These are phyloP conservation scores for Polyploca ridens DNA, from an alignment of 2,888 invertebrate genomes.

Conservation along the genomic window DNA sequence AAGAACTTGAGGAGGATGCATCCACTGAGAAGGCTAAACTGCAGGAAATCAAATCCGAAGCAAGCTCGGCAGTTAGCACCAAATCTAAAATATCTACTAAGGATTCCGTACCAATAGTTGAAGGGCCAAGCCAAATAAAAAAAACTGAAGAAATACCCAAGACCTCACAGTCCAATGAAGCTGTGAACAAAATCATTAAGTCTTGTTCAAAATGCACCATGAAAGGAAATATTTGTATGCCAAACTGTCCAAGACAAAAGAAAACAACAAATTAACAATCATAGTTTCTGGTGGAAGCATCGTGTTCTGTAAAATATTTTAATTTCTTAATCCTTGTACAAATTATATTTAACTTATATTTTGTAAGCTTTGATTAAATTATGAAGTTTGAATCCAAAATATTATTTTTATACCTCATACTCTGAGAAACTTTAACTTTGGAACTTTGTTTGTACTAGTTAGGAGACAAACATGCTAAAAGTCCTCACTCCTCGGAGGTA, in stretches of 20 bases:
- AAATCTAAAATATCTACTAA: not conserved
- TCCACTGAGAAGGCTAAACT: not conserved
- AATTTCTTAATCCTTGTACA: not conserved
- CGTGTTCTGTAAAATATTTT: not conserved
- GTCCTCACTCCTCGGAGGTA: too few species aligned
- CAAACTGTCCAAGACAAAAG: constrained; percentile 48
- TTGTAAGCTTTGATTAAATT: not conserved
- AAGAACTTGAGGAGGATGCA: not conserved
- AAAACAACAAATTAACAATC: constrained; percentile 19
- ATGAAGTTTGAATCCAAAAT: not conserved
- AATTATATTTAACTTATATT: not conserved
- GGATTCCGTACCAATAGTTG: not conserved
- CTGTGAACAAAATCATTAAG: constrained; percentile 6
- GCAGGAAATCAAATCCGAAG: not conserved
- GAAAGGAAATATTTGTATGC: constrained; percentile 50
- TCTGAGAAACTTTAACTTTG: too few species aligned
- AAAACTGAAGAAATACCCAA: not conserved
- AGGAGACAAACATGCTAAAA: too few species aligned
- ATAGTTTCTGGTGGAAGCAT: not conserved
- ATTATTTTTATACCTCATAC: not conserved
- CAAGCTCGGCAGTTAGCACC: not conserved
- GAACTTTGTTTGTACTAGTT: too few species aligned
- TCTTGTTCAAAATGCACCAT: constrained; percentile 52
- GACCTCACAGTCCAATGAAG: not conserved
- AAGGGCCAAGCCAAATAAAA: not conserved